phyloP scores from a whole-genome alignment of 2,797 vertebrate species.

The Chloroceryle amazona region DNA sequence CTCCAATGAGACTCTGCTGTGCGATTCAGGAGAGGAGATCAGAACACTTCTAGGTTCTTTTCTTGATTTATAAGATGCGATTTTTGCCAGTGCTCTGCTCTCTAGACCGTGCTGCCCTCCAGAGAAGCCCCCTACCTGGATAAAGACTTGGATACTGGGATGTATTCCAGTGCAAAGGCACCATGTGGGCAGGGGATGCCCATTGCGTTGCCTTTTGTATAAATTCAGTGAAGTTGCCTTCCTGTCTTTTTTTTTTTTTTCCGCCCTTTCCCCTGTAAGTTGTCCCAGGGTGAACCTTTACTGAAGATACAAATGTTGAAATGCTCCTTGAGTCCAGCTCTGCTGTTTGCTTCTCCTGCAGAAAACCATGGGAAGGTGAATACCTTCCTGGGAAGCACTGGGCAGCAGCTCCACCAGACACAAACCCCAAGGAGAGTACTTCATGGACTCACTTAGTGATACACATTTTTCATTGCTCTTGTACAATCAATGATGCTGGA shows the following conservation, averaged over 20 bases:
- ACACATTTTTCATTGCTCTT: background rate
- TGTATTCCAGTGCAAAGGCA: background rate
- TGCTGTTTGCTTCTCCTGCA: background rate
- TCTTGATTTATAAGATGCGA: accelerated
- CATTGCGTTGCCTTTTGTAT: background rate
- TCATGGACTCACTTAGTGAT: background rate
- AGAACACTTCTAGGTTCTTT: background rate
- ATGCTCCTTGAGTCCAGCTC: background rate
- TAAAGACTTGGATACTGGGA: background rate
- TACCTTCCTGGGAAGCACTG: background rate
- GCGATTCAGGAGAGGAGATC: background rate
- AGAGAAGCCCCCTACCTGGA: background rate
- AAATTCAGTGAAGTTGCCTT: background rate
- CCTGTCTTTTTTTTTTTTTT: background rate
- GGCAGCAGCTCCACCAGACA: background rate
- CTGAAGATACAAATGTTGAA: background rate
- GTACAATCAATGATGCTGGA: background rate
- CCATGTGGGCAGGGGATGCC: accelerated
- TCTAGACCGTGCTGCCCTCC: background rate
- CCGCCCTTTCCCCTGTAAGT: background rate
- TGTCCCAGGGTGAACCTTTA: background rate
- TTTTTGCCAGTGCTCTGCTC: background rate
- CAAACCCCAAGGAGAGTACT: background rate
- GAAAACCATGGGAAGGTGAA: background rate
- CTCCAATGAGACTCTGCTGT: background rate